Conservation (phyloP, 2,797 vertebrate species). For the Danionella dracula region DNA sequence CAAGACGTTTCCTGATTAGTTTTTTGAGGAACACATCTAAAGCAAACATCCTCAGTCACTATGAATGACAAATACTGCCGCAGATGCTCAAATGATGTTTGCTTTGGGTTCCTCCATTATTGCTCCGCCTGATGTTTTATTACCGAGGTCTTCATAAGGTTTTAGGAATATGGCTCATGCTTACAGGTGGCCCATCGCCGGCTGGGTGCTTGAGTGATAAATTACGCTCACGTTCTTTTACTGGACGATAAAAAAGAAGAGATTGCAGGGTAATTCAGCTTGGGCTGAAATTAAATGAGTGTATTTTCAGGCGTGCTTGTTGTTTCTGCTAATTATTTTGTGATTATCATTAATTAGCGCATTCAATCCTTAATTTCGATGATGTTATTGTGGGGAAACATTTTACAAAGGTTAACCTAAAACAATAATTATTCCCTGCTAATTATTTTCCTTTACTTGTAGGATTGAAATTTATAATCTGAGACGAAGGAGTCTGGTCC, state of each 20-base stretch:
- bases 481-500: too few species aligned
- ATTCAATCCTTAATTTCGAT: background rate
- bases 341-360: background rate
- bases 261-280: background rate
- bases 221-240: background rate
- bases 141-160: slow-evolving; percentile 22
- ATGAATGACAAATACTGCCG: background rate
- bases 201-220: background rate
- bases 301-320: background rate
- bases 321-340: background rate
- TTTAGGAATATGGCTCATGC: slow-evolving; percentile 11
- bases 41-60: background rate
- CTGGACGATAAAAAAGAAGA: background rate
- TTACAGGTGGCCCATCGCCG: slow-evolving; percentile 2
- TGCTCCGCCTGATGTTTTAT: too few species aligned
- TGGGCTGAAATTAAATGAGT: background rate
- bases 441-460: background rate
- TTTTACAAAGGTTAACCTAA: background rate
- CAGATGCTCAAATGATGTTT: background rate
- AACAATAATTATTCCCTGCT: background rate
- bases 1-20: background rate
- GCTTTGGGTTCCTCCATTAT: slow-evolving; percentile 3
- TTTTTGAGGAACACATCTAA: background rate
- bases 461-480: too few species aligned
- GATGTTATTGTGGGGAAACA: background rate